Evolutionary conservation across 2,888 invertebrate genomes (phyloP), one percentile per base, ranked within the genome.

Genomic region (Carabus problematicus): DNA sequence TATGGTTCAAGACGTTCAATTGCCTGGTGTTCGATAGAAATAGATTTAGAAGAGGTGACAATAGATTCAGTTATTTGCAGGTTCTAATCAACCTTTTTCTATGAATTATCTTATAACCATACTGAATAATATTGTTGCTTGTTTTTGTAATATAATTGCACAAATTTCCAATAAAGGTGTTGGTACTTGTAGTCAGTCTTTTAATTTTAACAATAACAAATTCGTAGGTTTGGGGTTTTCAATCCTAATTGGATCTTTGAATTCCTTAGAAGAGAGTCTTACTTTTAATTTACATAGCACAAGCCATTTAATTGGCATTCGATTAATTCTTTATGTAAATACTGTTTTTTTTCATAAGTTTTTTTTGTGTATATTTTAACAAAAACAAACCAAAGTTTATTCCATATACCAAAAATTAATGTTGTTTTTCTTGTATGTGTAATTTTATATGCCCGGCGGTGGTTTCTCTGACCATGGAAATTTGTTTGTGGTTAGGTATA

Each of bases 181-280:
- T 45, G 14, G 45, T 14, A 45, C 2, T 45, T 6, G 45, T 45
- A 45, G 3, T 12, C 45, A 45, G n/a, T 45, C 45, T 45, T 45
- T 45, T 45, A 42, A 9, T 45, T 12, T 45, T 45, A 12, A 45
- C n/a, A 45, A 6, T 45, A 12, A 45, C 14, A 12, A 1, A 12
- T 45, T 45, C n/a, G 3, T 3, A 3, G n/a, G 45, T 12, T 45
- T 45, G 45, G 45, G 45, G 3, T 12, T 42, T 6, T 1, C 7
- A 59, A 59, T 42, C 41, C 43, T 58, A 59, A 59, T 40, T 14
- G n/a, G 18, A 59, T 16, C 42, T 59, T 45, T 40, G 40, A 56
- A 56, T 56, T 56, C 12, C 41, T 56, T 56, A 40, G 12, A 18
- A 49, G n/a, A n/a, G n/a, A n/a, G n/a, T 52, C 41, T 29, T 56